Evolutionary conservation across 2,797 vertebrate genomes (phyloP), one percentile per base, ranked within the genome.

Genomic region (Girardinus metallicus): DNA sequence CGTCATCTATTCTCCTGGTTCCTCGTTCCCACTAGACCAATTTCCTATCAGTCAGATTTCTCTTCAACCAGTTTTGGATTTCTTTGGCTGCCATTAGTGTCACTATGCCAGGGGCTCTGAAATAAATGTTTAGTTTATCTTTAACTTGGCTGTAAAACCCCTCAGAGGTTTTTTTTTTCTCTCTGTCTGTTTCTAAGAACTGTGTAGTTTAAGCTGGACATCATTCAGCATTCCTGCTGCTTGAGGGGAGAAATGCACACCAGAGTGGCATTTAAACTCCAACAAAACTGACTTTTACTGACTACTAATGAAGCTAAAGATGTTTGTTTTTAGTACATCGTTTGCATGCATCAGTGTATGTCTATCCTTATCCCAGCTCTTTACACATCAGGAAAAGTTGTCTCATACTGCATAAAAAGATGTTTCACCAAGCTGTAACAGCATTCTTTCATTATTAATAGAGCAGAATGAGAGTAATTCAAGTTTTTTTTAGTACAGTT

Each of bases 71-170:
- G 66, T 82, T 82, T 75, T 77, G 76, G 43, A 47, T 88, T 78
- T 86, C 74, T 84, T 71, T 90, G 88, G 87, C 89, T 86, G 81
- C 78, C 60, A 31, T 76, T 66, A 70, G 82, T 76, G 49, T 75
- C 75, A 81, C 66, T 78, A 80, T 88, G 88, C 87, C 88, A 88
- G 83, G 81, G 55, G 60, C 82, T 77, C 78, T 85, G 75, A 86
- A 89, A 91, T 87, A 88, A 90, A 92, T 85, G 82, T 84, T 88
- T 89, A 68, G 85, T 93, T 92, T 91, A 88, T 90, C 89, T 90
- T 89, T 68, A 87, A 89, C 90, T 93, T 93, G 93, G 92, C 92
- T 77, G 81, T 43, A 86, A 83, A 82, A 51, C 6, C 83, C 80
- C 36, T 46, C 60, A 46, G 79, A 82, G 77, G 53, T 80, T 76